A percentile compares a stretch with the other conserved stretches of the same genome.
These are phyloP conservation scores for Eristalinus sepulchralis DNA, from an alignment of 2,888 invertebrate genomes.

Conservation along the genomic window DNA sequence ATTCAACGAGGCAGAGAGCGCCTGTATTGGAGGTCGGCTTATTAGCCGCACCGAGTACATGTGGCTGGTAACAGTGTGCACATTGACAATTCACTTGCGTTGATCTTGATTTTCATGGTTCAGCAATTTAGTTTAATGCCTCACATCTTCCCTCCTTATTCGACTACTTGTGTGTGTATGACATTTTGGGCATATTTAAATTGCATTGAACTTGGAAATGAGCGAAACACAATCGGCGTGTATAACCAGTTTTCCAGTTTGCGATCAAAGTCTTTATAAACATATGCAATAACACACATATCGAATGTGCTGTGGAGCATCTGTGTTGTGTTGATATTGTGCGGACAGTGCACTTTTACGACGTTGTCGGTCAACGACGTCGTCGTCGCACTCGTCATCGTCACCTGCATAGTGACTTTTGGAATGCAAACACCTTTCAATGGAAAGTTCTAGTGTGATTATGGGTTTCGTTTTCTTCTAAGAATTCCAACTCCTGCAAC, in stretches of 20 bases:
- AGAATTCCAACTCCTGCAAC: slow-evolving; percentile 2
- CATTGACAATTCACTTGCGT: slow-evolving; percentile 1
- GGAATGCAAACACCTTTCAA: slow-evolving; percentile 41
- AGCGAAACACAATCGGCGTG: background rate
- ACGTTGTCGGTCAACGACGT: slow-evolving; percentile 14
- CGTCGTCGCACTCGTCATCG: background rate
- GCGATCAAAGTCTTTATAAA: background rate
- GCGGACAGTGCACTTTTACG: slow-evolving; percentile 33
- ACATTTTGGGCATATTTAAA: slow-evolving; percentile 57
- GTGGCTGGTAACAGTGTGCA: background rate
- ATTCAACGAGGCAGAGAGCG: background rate
- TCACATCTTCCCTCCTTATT: background rate
- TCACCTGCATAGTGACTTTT: slow-evolving; percentile 1
- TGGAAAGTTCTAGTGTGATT: slow-evolving; percentile 5
- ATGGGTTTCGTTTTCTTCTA: slow-evolving; percentile 12
- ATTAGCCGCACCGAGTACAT: background rate
- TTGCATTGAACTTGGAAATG: slow-evolving; percentile 61
- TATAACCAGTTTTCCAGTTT: background rate
- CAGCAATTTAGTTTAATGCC: slow-evolving; percentile 42
- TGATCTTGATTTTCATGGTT: slow-evolving; percentile 70
- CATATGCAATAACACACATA: background rate
- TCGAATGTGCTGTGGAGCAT: background rate
- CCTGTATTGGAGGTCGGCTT: background rate
- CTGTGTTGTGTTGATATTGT: slow-evolving; percentile 1
- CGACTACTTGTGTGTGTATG: slow-evolving; percentile 20